phyloP scores from a whole-genome alignment of 2,113 vertebrate genomes.

The Struthidea cinerea region DNA sequence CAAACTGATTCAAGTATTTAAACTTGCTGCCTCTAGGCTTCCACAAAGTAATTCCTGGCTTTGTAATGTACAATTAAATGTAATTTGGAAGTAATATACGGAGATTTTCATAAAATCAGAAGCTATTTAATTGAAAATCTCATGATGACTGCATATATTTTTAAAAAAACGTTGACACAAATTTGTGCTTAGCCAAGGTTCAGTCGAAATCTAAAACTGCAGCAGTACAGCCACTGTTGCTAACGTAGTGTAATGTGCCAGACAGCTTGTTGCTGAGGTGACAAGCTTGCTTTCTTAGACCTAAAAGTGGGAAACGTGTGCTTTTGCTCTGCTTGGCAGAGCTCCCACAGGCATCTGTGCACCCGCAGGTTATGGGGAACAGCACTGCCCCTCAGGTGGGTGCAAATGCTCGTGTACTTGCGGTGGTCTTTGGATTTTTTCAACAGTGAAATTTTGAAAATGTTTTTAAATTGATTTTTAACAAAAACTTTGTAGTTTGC shows the following conservation, averaged over 20 bases:
- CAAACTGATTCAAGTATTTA: background rate
- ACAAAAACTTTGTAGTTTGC: background rate
- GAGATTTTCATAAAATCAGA: background rate
- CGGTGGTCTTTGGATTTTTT: background rate
- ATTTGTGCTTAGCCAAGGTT: background rate
- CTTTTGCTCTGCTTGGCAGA: background rate
- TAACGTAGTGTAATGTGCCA: fast-evolving
- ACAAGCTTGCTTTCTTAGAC: background rate
- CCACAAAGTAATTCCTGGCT: background rate
- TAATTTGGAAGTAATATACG: background rate
- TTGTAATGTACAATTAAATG: background rate
- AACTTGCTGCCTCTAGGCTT: background rate
- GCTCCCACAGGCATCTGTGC: too few species aligned
- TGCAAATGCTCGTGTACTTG: background rate
- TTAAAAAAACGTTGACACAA: fast-evolving
- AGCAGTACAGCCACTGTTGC: background rate
- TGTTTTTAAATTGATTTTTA: background rate
- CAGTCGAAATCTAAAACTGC: background rate
- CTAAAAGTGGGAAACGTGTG: background rate
- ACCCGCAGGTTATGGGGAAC: fast-evolving
- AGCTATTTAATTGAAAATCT: background rate
- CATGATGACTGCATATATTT: fast-evolving
- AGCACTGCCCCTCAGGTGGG: background rate
- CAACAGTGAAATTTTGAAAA: background rate
- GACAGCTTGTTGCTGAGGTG: background rate